Base-by-base conservation (phyloP, 2,113 vertebrate genomes). In the Ctenodactylus gundi region DNA sequence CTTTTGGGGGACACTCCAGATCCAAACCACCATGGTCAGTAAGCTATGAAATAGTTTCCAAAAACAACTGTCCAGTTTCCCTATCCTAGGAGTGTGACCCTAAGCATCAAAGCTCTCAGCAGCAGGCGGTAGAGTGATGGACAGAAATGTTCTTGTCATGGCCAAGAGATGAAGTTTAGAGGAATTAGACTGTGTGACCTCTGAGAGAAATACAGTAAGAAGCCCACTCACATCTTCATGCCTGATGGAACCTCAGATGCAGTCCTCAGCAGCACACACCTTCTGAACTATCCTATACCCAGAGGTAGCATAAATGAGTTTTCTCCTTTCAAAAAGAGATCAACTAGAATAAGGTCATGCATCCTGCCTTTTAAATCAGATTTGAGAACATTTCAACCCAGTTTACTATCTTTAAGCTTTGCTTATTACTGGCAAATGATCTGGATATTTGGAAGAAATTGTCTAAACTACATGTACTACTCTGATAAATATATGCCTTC, bases 351-450 rank as follows among this genome's bases (percentile, higher is more conserved):
- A 81, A 86, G 36, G 31, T 36, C 39, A 73, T 4, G 65, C 13
- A 92, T 23, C 15, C 57, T 91, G 21, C 55, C 57, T 57, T 85
- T 5, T 64, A 75, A 92, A 88, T 44, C 67, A 2, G 34, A 84
- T 87, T 46, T 85, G 31, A 90, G 67, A 88, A 20, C 57, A 88
- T 41, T 73, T 88, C 68, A 91, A 20, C 11, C 15, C 83, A 78
- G 39, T 83, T 87, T 67, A 94, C 13, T 49, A 77, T 77, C 62
- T 85, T 92, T 64, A 78, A 86, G 57, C n/a, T 96, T 88, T 53
- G 90, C 14, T 68, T 87, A 83, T 60, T 70, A 78, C 27, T 84
- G 14, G 41, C 73, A 88, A 92, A 17, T 83, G 51, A 73, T 82
- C 39, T 51, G 39, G 53, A 87, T 36, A 94, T 76, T 58, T 85